Percentiles rank a stretch among this genome's conserved stretches.
phyloP scores from a whole-genome alignment of 2,797 vertebrate species.

The Silurus aristotelis region DNA sequence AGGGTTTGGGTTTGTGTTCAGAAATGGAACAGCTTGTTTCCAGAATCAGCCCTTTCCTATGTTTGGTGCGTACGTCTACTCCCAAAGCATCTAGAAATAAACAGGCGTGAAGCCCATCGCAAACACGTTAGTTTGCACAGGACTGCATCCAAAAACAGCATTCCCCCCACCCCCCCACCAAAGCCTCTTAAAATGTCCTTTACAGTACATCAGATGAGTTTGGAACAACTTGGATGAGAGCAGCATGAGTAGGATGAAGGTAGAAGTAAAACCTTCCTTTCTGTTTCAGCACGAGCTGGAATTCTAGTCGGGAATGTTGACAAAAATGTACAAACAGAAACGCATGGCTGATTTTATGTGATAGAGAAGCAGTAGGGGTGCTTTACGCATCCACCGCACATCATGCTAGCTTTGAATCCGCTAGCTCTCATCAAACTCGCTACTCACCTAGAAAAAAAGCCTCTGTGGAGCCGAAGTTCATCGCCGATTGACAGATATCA shows the following conservation, averaged over 20 bases:
- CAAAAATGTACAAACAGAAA: slow-evolving; percentile 56
- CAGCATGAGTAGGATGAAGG: slow-evolving; percentile 45
- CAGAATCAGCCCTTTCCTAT: not conserved
- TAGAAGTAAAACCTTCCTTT: slow-evolving; percentile 48
- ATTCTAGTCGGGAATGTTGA: slow-evolving; percentile 50
- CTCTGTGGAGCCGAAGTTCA: slow-evolving; percentile 37
- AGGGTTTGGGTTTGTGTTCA: not conserved
- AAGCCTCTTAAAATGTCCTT: slow-evolving; percentile 50
- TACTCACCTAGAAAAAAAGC: not conserved
- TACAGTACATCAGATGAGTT: slow-evolving; percentile 62
- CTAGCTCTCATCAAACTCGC: slow-evolving; percentile 22
- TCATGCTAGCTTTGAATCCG: slow-evolving; percentile 30
- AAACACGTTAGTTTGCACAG: not conserved
- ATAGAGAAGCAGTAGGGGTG: slow-evolving; percentile 27
- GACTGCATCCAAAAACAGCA: not conserved
- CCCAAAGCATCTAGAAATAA: not conserved
- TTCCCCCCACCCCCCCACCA: too few relatives aligned
- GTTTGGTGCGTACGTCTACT: not conserved
- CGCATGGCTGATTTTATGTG: slow-evolving; percentile 27
- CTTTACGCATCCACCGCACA: not conserved
- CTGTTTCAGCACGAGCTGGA: slow-evolving; percentile 55
- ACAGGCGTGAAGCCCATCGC: slow-evolving; percentile 11
- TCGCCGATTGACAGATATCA: slow-evolving; percentile 73
- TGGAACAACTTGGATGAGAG: slow-evolving; percentile 60
- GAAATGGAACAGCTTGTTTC: not conserved